Conservation (phyloP, 2,113 vertebrate species). For the Cyphomyrus discorhynchus region DNA sequence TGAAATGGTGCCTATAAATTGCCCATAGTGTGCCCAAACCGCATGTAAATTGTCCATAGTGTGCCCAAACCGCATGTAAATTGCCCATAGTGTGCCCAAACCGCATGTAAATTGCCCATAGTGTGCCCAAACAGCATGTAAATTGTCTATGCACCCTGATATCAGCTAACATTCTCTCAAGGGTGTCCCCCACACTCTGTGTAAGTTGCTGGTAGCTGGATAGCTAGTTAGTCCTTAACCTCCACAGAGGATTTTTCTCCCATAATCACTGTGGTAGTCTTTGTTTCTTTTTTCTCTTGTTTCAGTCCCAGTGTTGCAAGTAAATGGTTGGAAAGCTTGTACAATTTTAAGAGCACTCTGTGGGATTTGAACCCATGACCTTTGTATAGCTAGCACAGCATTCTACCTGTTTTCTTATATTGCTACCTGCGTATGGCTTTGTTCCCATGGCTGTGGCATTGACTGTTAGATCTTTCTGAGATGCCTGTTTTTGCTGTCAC, state of each 20-base stretch:
- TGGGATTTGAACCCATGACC: background rate
- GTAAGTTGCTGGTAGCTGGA: background rate
- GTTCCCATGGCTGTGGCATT: background rate
- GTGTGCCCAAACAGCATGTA: background rate
- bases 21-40: background rate
- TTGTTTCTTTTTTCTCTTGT: background rate
- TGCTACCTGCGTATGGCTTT: background rate
- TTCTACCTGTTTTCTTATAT: background rate
- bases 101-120: too few species aligned
- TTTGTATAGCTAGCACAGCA: background rate
- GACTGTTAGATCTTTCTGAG: background rate
- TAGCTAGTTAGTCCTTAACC: background rate
- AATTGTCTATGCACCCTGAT: background rate
- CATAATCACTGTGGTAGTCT: background rate
- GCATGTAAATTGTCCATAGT: background rate
- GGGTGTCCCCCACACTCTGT: background rate
- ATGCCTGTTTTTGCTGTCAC: background rate
- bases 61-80: background rate
- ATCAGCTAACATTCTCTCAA: background rate
- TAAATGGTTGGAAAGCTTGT: background rate
- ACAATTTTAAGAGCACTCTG: background rate
- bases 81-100: too few species aligned
- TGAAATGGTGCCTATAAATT: background rate
- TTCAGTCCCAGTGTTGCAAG: background rate
- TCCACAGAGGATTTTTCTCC: background rate